A percentile compares a stretch with the other conserved stretches of the same genome.
These are phyloP conservation scores for Bufotes viridis DNA, from an alignment of 2,797 vertebrate species.

Conservation along the genomic window DNA sequence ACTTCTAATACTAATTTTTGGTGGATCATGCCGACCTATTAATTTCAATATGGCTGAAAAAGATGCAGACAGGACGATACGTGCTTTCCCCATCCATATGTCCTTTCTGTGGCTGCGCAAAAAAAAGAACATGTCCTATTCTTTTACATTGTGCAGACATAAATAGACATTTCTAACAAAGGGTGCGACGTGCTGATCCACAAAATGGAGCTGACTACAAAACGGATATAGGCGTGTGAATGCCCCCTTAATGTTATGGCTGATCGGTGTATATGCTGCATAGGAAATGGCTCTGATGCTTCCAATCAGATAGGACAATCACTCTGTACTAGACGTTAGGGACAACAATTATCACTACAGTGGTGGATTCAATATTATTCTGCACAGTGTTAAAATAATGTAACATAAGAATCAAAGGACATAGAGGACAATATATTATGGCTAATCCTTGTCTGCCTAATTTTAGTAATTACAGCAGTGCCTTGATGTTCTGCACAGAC, in stretches of 20 bases:
- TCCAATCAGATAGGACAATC: background rate
- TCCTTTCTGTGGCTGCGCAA: too few relatives aligned
- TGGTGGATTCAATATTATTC: background rate
- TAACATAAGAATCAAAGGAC: background rate
- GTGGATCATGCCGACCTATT: too few relatives aligned
- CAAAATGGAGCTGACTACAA: too few relatives aligned
- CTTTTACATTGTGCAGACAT: too few relatives aligned
- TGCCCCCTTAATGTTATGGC: background rate
- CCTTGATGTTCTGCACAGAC: slow-evolving; percentile 5
- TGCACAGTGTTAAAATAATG: background rate
- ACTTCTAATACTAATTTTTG: too few relatives aligned
- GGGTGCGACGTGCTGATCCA: too few relatives aligned
- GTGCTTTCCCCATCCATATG: too few relatives aligned
- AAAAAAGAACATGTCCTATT: too few relatives aligned
- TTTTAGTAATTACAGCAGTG: background rate
- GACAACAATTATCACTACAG: background rate
- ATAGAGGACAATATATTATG: background rate
- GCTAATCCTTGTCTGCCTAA: background rate
- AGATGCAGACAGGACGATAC: too few relatives aligned
- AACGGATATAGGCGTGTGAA: too few relatives aligned
- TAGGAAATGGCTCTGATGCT: background rate
- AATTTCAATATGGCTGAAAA: too few relatives aligned
- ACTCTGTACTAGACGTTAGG: background rate
- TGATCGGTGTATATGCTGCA: background rate
- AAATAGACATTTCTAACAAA: too few relatives aligned